Conservation (phyloP, 2,113 vertebrate species). For the Xenopus tropicalis region DNA sequence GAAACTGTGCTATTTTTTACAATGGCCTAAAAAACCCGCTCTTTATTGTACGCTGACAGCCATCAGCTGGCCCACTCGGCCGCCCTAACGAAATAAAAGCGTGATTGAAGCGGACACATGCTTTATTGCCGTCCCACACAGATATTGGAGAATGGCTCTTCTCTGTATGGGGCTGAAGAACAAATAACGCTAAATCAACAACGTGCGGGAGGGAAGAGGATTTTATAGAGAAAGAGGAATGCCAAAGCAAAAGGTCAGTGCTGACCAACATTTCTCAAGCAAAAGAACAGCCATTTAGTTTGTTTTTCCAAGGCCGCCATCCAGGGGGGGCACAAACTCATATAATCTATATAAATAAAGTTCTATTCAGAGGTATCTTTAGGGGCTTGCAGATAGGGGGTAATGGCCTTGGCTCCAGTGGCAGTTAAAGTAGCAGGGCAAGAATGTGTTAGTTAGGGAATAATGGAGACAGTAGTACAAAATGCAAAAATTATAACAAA, state of each 20-base stretch:
- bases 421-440: too few species aligned
- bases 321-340: too few species aligned
- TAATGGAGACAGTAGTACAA: too few species aligned
- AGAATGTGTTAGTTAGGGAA: too few species aligned
- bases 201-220: not conserved
- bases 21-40: too few species aligned
- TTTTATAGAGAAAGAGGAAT: conserved; percentile 2
- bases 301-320: too few species aligned
- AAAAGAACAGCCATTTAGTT: too few species aligned
- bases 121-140: conserved; percentile 3
- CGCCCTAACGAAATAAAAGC: not conserved
- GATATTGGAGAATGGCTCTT: not conserved
- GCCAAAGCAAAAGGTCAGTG: not conserved
- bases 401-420: too few species aligned
- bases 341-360: too few species aligned
- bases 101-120: conserved; percentile 9
- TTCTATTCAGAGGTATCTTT: too few species aligned
- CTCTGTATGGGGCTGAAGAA: not conserved
- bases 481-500: too few species aligned
- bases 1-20: not conserved
- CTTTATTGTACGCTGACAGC: not conserved
- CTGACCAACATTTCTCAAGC: not conserved
- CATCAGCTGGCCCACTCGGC: not conserved
- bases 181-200: not conserved
- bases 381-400: too few species aligned